Evolutionary conservation across 2,113 vertebrate genomes (phyloP).

Genomic region (Cranoglanis bouderius): DNA sequence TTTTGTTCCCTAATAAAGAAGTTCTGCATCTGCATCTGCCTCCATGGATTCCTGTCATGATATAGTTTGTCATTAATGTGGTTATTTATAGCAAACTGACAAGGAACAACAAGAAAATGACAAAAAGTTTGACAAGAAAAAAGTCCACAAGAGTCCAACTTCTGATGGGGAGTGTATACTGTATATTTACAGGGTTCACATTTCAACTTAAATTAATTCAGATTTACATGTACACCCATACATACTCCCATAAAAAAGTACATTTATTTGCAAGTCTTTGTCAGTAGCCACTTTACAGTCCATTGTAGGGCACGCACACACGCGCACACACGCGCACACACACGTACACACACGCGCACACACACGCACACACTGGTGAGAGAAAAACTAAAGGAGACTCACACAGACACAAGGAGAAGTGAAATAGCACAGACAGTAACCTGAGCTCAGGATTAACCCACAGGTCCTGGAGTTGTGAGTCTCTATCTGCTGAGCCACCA

Average conservation of each 20-base stretch:
- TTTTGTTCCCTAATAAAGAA: no score
- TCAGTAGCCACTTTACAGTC: not conserved
- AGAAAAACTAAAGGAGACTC: not conserved
- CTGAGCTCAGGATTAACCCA: not conserved
- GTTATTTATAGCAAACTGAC: not conserved
- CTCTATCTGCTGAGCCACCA: not conserved
- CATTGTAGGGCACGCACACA: not conserved
- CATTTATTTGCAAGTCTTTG: not conserved
- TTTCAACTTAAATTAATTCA: not conserved
- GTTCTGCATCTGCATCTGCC: no score
- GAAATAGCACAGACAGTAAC: not conserved
- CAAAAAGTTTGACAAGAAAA: not conserved
- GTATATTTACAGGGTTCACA: conserved; percentile 4
- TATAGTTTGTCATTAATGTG: not conserved
- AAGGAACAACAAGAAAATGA: not conserved
- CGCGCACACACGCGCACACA: not conserved
- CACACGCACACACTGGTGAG: not conserved
- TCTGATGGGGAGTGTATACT: not conserved
- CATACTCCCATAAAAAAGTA: not conserved
- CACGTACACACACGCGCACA: not conserved
- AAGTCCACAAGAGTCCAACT: not conserved
- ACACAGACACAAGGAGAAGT: not conserved
- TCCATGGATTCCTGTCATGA: no score
- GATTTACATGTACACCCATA: not conserved
- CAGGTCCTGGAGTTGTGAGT: not conserved